phyloP scores from a whole-genome alignment of 2,113 vertebrate species.

The Chaetura pelagica region DNA sequence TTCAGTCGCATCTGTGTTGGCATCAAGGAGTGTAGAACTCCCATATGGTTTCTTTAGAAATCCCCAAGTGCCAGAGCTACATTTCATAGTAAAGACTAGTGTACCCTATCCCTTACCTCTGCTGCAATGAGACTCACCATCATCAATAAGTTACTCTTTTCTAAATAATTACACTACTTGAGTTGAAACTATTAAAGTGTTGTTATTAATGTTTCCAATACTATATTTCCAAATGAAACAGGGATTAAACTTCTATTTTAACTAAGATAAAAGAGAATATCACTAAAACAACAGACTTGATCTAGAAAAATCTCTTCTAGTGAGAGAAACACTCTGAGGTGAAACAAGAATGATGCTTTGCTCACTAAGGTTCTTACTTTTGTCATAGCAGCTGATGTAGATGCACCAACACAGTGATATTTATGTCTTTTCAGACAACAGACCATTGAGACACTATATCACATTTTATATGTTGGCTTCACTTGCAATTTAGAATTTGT shows the following conservation, averaged over 20 bases:
- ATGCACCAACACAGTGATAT: background rate
- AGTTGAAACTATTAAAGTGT: background rate
- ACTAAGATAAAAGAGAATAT: background rate
- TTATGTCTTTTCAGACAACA: background rate
- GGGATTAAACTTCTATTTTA: background rate
- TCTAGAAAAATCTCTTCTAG: background rate
- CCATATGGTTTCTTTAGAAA: slow-evolving; percentile 28
- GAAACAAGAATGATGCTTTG: background rate
- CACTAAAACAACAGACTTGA: background rate
- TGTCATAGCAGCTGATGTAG: background rate
- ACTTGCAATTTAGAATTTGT: background rate
- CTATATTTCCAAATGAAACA: background rate
- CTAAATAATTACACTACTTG: background rate
- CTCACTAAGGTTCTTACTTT: background rate
- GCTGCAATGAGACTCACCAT: background rate
- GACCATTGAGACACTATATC: background rate
- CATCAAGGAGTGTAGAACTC: background rate
- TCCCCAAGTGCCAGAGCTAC: background rate
- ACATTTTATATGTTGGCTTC: background rate
- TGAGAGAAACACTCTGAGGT: background rate
- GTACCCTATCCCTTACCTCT: background rate
- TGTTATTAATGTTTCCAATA: background rate
- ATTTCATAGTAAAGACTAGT: background rate
- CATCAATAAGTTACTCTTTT: background rate
- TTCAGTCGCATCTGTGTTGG: slow-evolving; percentile 15